phyloP scores from a whole-genome alignment of 2,113 vertebrate species.

The Antechinus flavipes region DNA sequence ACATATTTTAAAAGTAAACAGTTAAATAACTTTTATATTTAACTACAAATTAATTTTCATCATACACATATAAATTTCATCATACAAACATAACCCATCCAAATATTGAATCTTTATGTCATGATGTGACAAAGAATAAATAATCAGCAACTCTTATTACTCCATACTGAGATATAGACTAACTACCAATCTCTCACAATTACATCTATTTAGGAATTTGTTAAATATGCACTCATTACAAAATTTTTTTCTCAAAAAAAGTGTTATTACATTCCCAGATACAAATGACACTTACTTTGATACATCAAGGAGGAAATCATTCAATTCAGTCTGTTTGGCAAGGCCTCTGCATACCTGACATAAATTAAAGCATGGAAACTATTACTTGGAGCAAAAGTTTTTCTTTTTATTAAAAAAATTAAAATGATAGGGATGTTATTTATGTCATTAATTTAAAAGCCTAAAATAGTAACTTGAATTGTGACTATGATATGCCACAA shows the following conservation, averaged over 20 bases:
- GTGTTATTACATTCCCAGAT: fast-evolving
- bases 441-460: background rate
- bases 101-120: background rate
- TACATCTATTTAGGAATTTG: fast-evolving
- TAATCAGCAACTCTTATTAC: fast-evolving
- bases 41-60: background rate
- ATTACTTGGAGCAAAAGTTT: background rate
- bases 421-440: background rate
- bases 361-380: background rate
- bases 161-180: fast-evolving
- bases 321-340: conserved; percentile 98
- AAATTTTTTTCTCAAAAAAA: fast-evolving
- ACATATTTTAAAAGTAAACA: background rate
- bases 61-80: no score
- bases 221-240: background rate
- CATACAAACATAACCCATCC: no score
- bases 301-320: conserved; percentile 98
- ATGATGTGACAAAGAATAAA: background rate
- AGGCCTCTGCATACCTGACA: conserved; percentile 96
- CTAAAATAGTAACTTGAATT: background rate
- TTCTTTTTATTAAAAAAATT: background rate
- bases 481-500: background rate
- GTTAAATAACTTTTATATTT: background rate
- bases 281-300: conserved; percentile 93
- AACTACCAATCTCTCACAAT: background rate